Conservation (phyloP, 37 sponge, comb jelly and placozoan genomes). For the Aplysina aerophoba region DNA sequence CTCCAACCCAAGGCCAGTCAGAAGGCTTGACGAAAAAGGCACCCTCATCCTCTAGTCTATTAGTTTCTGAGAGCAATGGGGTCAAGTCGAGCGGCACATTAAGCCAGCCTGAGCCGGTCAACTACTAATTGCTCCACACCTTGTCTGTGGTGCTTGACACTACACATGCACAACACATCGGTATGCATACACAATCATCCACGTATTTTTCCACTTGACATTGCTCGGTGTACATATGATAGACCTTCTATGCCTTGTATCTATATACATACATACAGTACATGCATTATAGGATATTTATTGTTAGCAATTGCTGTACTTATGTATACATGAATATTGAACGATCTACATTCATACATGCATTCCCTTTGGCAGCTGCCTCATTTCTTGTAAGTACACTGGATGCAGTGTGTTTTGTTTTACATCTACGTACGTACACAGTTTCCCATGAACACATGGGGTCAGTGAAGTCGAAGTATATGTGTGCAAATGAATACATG, state of each 20-base stretch:
- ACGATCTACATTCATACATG: too few species aligned
- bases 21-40: not conserved
- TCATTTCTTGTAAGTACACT: too few species aligned
- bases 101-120: not conserved
- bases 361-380: too few species aligned
- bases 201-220: not conserved
- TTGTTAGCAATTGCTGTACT: too few species aligned
- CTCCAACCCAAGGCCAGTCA: not conserved
- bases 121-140: not conserved
- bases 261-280: too few species aligned
- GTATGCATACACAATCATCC: not conserved
- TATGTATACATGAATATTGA: too few species aligned
- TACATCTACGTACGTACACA: too few species aligned
- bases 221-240: not conserved
- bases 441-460: too few species aligned
- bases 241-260: not conserved
- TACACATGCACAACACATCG: not conserved
- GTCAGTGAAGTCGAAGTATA: too few species aligned
- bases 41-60: slow-evolving; percentile 4
- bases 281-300: too few species aligned
- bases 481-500: too few species aligned
- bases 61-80: not conserved
- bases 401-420: too few species aligned
- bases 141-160: not conserved
- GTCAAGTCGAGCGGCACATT: not conserved